A percentile compares a stretch with the other conserved stretches of the same genome.
These are phyloP conservation scores for Neoascia interrupta DNA, from an alignment of 2,888 invertebrate species.

Conservation along the genomic window DNA sequence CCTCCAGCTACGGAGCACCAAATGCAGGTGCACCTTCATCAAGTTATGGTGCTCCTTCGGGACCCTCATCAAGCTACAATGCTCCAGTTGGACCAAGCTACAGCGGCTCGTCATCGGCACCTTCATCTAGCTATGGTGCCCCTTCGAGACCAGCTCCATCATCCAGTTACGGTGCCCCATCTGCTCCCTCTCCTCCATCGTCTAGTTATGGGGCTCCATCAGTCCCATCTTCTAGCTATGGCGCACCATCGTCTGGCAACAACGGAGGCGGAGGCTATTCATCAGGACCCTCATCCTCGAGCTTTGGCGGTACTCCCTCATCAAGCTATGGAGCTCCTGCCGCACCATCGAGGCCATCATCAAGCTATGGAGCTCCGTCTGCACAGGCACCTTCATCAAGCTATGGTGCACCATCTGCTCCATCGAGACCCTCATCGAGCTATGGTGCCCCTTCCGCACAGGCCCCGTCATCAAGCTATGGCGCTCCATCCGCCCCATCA, in stretches of 20 bases:
- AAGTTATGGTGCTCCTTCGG: conserved; percentile 75
- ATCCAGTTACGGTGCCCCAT: conserved; percentile 75
- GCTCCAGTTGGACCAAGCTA: conserved; percentile 62
- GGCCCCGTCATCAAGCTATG: conserved; percentile 77
- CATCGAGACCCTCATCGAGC: conserved; percentile 72
- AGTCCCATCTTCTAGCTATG: conserved; percentile 75
- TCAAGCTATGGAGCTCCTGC: conserved; percentile 75
- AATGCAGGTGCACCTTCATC: conserved; percentile 75
- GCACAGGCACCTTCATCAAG: conserved; percentile 73
- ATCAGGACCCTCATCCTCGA: conserved; percentile 79
- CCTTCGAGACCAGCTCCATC: conserved; percentile 70
- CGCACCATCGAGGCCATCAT: conserved; percentile 79
- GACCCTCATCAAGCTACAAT: conserved; percentile 73
- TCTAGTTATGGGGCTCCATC: conserved; percentile 71
- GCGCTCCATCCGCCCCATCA: conserved; percentile 76
- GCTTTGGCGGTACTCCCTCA: conserved; percentile 78
- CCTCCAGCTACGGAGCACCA: conserved; percentile 70
- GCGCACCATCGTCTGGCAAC: conserved; percentile 73
- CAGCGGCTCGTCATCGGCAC: conserved; percentile 71
- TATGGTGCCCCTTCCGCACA: conserved; percentile 76
- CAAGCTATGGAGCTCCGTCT: conserved; percentile 80
- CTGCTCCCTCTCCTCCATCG: conserved; percentile 79
- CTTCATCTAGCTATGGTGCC: conserved; percentile 54
- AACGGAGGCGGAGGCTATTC: conserved; percentile 76
- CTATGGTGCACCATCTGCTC: conserved; percentile 74